A percentile compares a stretch with the other conserved stretches of the same genome.
These are phyloP conservation scores for Gallinago media DNA, from an alignment of 2,113 vertebrate species.

Conservation along the genomic window DNA sequence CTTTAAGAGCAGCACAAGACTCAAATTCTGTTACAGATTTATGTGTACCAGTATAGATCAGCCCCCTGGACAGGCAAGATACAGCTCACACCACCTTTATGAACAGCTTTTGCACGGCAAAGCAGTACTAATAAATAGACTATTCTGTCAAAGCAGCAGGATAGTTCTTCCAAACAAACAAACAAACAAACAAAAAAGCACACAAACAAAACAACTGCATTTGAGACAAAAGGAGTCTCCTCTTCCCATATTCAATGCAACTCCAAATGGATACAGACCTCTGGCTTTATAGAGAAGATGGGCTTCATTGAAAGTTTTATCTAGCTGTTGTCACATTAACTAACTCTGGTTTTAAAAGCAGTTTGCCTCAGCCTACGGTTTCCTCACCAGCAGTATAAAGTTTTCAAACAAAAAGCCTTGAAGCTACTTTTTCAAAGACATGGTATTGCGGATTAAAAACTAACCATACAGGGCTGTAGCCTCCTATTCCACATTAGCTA, in stretches of 20 bases:
- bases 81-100: neutral
- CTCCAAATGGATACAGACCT: neutral
- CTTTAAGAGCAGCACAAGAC: neutral
- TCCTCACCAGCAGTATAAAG: neutral
- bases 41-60: neutral
- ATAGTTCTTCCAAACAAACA: neutral
- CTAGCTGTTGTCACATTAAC: neutral
- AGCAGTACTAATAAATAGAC: neutral
- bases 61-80: neutral
- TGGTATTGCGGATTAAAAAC: neutral
- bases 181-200: no score
- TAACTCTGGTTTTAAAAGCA: neutral
- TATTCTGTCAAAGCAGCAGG: neutral
- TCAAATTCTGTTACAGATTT: neutral
- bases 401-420: constrained; percentile 5
- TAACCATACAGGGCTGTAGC: neutral
- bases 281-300: neutral
- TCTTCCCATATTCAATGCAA: neutral
- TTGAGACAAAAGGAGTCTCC: neutral
- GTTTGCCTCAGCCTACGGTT: neutral
- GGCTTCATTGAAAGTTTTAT: neutral
- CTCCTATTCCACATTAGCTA: neutral
- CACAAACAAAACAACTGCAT: neutral
- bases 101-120: neutral
- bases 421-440: neutral